Base-by-base conservation (phyloP, 2,888 invertebrate species). In the Adelognathus sp. region DNA sequence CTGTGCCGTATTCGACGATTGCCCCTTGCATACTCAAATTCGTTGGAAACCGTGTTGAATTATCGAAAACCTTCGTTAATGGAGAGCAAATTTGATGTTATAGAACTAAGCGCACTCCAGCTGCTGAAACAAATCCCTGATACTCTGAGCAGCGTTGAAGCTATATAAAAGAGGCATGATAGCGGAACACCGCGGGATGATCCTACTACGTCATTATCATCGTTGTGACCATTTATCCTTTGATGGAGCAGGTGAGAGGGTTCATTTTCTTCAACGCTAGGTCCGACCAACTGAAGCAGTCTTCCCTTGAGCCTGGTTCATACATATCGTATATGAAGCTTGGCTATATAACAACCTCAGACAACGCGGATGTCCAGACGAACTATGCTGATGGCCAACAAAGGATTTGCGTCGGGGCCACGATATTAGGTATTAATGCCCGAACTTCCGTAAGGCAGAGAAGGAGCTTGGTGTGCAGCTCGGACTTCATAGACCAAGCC, bases 371-470 rank as follows among this genome's bases (percentile, higher is more conserved):
- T 24, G 67, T 75, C 39, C 41, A 18, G 41, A 76, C 71, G 50
- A 64, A 50, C 76, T 63, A 67, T 46, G 67, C 63, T 76, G 76
- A 76, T 76, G 63, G 76, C 80, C 74, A 82, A 83, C 81, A 79
- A 79, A 79, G 79, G 79, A 79, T 79, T 72, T 76, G 72, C 72
- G 67, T 78, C 85, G 86, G n/a, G 81, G 82, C 82, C 86, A 85
- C 84, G 88, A 90, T 91, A 91, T 91, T 91, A 91, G 90, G 88
- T 91, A 91, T 91, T 90, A 91, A 91, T 91, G 88, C 89, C 84
- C 85, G 85, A 90, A 90, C 86, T 87, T 87, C 86, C 87, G 86
- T n/a, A n/a, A 86, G 24, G 39, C 31, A 33, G 31, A 67, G 74
- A 56, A 33, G 39, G 66, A 52, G 36, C 31, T 7, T n/a, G 33